Percentiles rank a stretch among this genome's conserved stretches.
These are phyloP conservation scores for Channallabes apus DNA, from an alignment of 2,797 vertebrate species.

Conservation along the genomic window DNA sequence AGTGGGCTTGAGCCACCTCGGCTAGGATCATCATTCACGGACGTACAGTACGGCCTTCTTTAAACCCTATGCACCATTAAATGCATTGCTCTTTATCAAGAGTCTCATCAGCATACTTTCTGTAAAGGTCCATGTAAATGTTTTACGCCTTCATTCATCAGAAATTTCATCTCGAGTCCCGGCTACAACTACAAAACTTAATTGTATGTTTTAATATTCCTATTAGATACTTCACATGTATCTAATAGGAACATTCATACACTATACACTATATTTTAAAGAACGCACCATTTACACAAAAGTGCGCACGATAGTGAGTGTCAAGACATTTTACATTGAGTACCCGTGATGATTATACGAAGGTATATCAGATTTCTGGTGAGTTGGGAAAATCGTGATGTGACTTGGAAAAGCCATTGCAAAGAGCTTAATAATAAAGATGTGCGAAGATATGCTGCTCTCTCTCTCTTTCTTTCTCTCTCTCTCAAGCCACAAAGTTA, in stretches of 20 bases:
- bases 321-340: not conserved
- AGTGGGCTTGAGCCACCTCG: no score
- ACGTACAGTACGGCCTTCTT: no score
- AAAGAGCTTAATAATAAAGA: slow-evolving; percentile 3
- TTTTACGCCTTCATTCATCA: no score
- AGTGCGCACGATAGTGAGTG: not conserved
- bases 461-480: not conserved
- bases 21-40: no score
- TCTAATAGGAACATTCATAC: no score
- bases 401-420: not conserved
- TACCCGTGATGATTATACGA: not conserved
- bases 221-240: not conserved
- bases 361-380: not conserved
- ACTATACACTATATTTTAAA: not conserved
- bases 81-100: no score
- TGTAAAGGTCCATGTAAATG: not conserved
- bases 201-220: not conserved
- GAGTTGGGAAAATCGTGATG: not conserved
- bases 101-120: no score
- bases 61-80: no score
- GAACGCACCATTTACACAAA: no score
- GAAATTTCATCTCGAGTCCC: not conserved
- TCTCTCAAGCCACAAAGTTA: slow-evolving; percentile 29
- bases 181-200: not conserved
- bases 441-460: not conserved